Evolutionary conservation across 53 echinoderm and acorn worm species (phyloP).

Genomic region (Holothuria leucospilota): DNA sequence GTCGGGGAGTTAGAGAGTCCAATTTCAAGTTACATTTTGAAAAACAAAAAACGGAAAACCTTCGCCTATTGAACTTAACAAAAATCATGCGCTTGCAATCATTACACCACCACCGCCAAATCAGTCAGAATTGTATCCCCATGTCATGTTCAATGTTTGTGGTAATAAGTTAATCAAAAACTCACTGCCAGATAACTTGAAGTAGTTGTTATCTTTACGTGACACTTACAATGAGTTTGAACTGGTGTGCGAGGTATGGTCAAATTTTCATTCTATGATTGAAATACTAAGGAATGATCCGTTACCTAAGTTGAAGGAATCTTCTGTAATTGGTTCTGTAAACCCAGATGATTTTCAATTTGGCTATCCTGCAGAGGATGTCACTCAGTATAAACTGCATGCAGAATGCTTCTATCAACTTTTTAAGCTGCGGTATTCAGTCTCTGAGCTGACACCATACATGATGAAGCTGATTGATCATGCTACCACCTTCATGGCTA

Average conservation of each 20-base stretch:
- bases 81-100: slow-evolving; percentile 16
- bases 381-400: background rate
- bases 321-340: background rate
- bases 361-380: slow-evolving; percentile 28
- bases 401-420: slow-evolving; percentile 68
- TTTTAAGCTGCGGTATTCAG: slow-evolving; percentile 52
- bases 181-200: background rate
- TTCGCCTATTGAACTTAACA: slow-evolving; percentile 7
- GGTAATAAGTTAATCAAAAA: background rate
- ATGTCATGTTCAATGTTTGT: too few species aligned
- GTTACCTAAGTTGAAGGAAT: background rate
- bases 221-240: background rate
- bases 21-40: background rate
- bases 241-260: slow-evolving; percentile 3
- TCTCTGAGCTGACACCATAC: slow-evolving; percentile 65
- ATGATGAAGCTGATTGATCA: slow-evolving; percentile 71
- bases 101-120: background rate
- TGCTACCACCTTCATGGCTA: slow-evolving; percentile 48
- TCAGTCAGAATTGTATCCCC: background rate
- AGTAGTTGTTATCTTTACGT: background rate
- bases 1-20: background rate
- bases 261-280: slow-evolving; percentile 12
- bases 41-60: background rate
- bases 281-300: background rate
- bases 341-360: slow-evolving; percentile 14